Evolutionary conservation across 1,140 invertebrate genomes (phyloP), one percentile per base, ranked within the genome.

Genomic region (Centruroides sculpturatus): DNA sequence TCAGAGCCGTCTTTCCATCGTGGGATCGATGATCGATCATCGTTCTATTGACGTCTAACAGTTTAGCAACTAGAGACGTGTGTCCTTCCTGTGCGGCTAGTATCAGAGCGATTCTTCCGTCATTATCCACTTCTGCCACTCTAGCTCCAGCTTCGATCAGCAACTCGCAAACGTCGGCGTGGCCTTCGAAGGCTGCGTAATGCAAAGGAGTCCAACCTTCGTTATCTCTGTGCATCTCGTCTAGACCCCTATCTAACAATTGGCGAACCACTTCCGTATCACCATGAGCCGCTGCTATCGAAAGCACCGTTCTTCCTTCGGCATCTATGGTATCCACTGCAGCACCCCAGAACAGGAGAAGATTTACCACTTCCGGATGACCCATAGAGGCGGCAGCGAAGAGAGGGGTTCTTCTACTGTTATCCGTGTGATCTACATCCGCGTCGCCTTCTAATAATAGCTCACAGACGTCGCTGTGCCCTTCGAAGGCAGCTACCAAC

Each of bases 401-500:
- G 48, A 92, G 72, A 0, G 88, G 86, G 8, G 85, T 89, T 47
- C 87, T 75, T 3, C 85, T 85, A 59, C 83, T 84, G 55, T 82
- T 80, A 67, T 92, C 89, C 23, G 82, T 81, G 65, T 89, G 83
- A 74, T 92, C 89, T 3, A 89, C 85, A 73, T 92, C 89, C 0
- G 88, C 88, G 64, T 88, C 87, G 67, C 84, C 86, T 73, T 92
- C 89, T 60, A 92, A 72, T 7, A 92, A 74, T 35, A 92, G 69
- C 69, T 92, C 87, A 68, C 88, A 91, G 1, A 92, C 86, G 60
- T 68, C 59, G 57, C 81, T 82, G 70, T 93, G 87, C 3, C 92
- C 92, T 75, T 97, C 92, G 69, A 96, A 95, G 1, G 92, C 89
- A 8, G 92, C 92, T 2, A 97, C 91, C 52, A 96, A 76, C 9